phyloP scores from a whole-genome alignment of 1,140 invertebrate species.

The Polypedilum pembai region DNA sequence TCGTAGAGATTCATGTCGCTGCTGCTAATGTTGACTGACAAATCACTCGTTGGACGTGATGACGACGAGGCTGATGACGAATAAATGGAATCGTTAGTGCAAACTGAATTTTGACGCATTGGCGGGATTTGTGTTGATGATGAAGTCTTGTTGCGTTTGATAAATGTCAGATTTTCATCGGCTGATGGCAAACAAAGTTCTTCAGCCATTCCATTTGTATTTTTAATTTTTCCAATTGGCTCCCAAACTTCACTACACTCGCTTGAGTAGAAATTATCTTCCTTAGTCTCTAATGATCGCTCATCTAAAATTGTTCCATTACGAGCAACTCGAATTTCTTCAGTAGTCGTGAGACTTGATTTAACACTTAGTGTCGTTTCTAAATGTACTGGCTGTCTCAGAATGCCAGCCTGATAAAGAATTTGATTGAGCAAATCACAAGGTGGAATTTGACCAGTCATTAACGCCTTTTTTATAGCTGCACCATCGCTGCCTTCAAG shows the following conservation, averaged over 20 bases:
- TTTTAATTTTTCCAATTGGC: conserved; percentile 41
- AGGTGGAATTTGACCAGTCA: conserved; percentile 62
- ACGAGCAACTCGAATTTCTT: conserved; percentile 62
- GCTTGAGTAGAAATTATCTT: conserved; percentile 62
- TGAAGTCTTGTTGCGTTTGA: conserved; percentile 10
- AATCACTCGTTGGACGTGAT: conserved; percentile 26
- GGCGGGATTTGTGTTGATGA: conserved; percentile 7
- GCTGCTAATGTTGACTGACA: conserved; percentile 18
- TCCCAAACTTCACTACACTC: conserved; percentile 63
- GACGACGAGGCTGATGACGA: conserved; percentile 15
- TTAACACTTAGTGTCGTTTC: conserved; percentile 67
- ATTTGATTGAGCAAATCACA: conserved; percentile 66
- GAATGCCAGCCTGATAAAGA: conserved; percentile 57
- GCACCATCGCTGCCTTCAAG: conserved; percentile 60
- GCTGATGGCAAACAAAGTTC: not conserved
- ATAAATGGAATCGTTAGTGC: conserved; percentile 15
- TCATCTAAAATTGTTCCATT: conserved; percentile 64
- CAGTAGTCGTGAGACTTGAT: conserved; percentile 62
- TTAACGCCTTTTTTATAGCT: conserved; percentile 60
- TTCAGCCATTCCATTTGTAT: not conserved
- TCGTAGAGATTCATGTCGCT: conserved; percentile 16
- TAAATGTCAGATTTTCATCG: conserved; percentile 10
- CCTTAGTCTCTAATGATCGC: conserved; percentile 61
- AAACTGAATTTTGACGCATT: conserved; percentile 29
- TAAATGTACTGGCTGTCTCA: conserved; percentile 61